Base-by-base conservation (phyloP, 1,140 invertebrate genomes). In the Cepaea nemoralis region DNA sequence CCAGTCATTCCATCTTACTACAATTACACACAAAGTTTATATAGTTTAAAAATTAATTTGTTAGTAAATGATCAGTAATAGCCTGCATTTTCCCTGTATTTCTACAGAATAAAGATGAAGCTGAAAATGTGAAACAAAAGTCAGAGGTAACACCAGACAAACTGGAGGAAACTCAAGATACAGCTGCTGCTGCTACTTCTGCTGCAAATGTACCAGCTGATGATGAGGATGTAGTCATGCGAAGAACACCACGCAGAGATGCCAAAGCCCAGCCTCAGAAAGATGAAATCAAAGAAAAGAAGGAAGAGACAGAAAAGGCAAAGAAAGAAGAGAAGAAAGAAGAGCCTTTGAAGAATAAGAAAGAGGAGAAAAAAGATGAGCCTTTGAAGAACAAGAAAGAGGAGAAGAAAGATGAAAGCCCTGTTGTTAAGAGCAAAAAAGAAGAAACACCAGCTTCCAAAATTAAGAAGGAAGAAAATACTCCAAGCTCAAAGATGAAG, bases 91-190 rank as follows among this genome's bases (percentile, higher is more conserved):
- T 48, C 19, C 19, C 3, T 55, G 3, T 55, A 24, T 55, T 55
- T 75, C 40, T 79, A n/a, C 77, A 84, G 83, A 59, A 16, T 71
- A 84, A 84, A 80, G 59, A 63, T 12, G 78, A 70, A 12, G 14
- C 69, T 24, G 69, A 73, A 55, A 80, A 12, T 33, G 8, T 48
- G 2, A 80, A 80, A 55, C 69, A 35, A 12, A 80, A 80, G 73
- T 31, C 22, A 31, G 77, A 77, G 27, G 27, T 31, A 5, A 19
- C 59, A 16, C 12, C 77, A 39, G 77, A 80, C 19, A 80, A 80
- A 67, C 31, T n/a, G n/a, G 78, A 80, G 39, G 77, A 79, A 3
- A 63, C 69, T 39, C 24, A 39, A 19, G 69, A 39, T 37, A 39
- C 50, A 50, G 78, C 37, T 1, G 33, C 27, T 22, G 16, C 45